phyloP scores from a whole-genome alignment of 2,113 vertebrate species.

The Haemorhous mexicanus region DNA sequence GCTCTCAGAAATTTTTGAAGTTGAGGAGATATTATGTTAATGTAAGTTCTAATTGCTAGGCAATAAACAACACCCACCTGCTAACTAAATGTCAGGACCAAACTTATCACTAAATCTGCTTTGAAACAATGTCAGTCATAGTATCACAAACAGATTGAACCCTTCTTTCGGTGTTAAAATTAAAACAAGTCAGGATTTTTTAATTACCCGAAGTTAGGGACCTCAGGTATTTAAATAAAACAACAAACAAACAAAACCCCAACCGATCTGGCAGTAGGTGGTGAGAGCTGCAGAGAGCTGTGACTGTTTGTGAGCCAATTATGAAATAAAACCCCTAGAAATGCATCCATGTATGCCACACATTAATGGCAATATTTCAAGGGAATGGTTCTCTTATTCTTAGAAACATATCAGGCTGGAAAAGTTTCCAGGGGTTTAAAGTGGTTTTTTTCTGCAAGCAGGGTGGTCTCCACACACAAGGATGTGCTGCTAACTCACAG shows the following conservation, averaged over 20 bases:
- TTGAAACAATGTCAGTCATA: conserved; percentile 66
- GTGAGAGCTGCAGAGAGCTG: neutral
- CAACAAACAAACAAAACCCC: neutral
- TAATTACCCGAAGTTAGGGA: neutral
- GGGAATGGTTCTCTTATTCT: neutral
- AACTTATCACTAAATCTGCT: conserved; percentile 60
- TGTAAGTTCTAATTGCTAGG: conserved; percentile 71
- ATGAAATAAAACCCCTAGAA: neutral
- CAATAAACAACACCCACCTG: conserved; percentile 72
- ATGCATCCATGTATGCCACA: rapidly evolving
- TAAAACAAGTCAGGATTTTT: neutral
- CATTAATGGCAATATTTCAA: neutral
- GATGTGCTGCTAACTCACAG: neutral
- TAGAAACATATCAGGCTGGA: neutral
- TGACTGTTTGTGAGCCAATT: neutral
- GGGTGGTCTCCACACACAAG: neutral
- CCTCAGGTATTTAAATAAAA: neutral
- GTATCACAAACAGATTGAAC: conserved; percentile 47
- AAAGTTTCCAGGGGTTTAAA: neutral
- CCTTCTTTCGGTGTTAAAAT: neutral
- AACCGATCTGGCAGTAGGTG: neutral
- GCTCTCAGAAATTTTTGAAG: conserved; percentile 43
- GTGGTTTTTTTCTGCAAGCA: neutral
- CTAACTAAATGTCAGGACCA: conserved; percentile 71
- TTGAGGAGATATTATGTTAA: conserved; percentile 70